These are phyloP conservation scores for Bombyx huttoni DNA, from an alignment of 2,888 invertebrate genomes.

Conservation along the genomic window DNA sequence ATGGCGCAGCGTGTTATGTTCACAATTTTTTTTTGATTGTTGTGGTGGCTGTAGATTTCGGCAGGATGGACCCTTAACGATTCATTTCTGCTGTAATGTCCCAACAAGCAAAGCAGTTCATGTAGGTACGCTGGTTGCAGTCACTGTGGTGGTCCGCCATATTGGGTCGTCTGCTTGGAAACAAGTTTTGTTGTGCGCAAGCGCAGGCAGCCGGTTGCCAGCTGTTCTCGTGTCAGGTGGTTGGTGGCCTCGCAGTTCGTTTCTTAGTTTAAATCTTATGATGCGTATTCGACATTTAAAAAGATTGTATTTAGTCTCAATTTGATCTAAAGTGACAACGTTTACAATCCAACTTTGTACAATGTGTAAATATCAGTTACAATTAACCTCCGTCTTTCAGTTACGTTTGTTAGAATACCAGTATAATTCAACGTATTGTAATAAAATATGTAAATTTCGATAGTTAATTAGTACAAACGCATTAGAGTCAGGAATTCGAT, in stretches of 20 bases:
- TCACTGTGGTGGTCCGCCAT: conserved; percentile 40
- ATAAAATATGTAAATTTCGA: no score
- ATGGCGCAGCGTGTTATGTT: neutral
- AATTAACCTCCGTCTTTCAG: no score
- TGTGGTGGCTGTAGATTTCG: neutral
- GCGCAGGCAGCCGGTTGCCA: conserved; percentile 58
- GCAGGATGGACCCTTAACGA: conserved; percentile 9
- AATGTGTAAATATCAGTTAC: no score
- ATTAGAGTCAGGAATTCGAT: neutral
- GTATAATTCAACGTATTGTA: no score
- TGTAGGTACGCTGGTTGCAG: neutral
- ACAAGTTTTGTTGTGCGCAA: conserved; percentile 58
- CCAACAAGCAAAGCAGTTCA: neutral
- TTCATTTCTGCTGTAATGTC: neutral
- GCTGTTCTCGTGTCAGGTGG: conserved; percentile 64
- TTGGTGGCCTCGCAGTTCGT: conserved; percentile 39
- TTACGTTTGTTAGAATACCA: no score
- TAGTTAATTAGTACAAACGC: neutral
- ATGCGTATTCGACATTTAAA: neutral
- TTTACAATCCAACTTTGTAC: no score
- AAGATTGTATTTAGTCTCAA: neutral
- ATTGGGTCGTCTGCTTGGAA: conserved; percentile 55
- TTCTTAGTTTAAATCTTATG: neutral
- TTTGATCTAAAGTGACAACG: no score
- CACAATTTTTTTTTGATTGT: neutral